Base-by-base conservation (phyloP, 2,113 vertebrate species). In the Eleginops maclovinus region DNA sequence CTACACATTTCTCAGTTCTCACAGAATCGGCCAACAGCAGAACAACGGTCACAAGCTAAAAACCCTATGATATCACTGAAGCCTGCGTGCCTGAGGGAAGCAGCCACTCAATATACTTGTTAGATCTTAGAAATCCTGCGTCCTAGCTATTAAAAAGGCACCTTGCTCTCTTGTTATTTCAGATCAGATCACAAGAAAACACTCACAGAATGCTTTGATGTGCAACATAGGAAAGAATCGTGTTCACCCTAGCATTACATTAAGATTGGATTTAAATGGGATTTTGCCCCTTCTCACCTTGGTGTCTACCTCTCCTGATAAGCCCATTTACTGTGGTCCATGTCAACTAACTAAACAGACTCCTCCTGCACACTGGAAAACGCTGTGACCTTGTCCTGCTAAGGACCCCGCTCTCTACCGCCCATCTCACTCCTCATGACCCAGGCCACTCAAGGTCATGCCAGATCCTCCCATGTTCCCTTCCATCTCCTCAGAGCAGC, bases 261-360 rank as follows among this genome's bases (percentile, higher is more conserved):
- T 90, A 65, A 88, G 68, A 87, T 87, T 88, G 70, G 41, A 84
- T 86, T 91, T 79, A 88, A 87, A 89, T 85, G 28, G 56, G 72
- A 79, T 60, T 70, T 85, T 79, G 70, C 70, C 87, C 66, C 72
- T 50, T 85, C 70, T 93, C 83, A 89, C 88, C 90, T 85, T 87
- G 66, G 47, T 60, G 81, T 80, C 80, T 66, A 67, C 55, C 63
- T 88, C 71, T 87, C 70, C 59, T 41, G 71, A 87, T 86, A 85
- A 86, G 67, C 80, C 65, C 72, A 87, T 86, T 85, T 85, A 56
- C 55, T 31, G 28, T 49, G 56, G 62, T 60, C 58, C 63, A 53
- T 78, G 70, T 84, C 77, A 88, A 77, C 75, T 75, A 66, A 84
- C 84, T 77, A 65, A 80, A 77, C 77, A 77, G 55, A 31, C 64